Conservation (phyloP, 2,797 vertebrate genomes). For the Chlorospingus semifuscus region DNA sequence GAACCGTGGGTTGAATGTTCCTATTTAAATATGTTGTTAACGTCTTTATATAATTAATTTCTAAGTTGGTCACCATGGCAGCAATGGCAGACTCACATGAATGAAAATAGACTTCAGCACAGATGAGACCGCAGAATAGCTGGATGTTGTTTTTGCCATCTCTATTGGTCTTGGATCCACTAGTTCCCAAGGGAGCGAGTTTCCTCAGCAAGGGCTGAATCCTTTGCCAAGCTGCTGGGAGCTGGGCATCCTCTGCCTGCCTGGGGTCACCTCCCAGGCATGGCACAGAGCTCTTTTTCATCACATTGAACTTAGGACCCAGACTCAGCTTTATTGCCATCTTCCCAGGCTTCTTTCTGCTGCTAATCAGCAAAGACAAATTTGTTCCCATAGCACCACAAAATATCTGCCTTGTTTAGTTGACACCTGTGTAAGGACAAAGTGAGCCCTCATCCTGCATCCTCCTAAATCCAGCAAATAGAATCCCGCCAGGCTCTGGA, state of each 20-base stretch:
- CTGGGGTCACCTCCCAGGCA: neutral
- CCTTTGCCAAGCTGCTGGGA: neutral
- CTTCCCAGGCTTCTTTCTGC: neutral
- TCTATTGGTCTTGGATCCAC: neutral
- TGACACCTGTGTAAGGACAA: neutral
- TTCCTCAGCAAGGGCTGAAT: neutral
- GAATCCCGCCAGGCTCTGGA: neutral
- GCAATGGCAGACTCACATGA: constrained; percentile 29
- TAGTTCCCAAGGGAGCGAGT: neutral
- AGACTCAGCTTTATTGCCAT: neutral
- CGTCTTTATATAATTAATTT: constrained; percentile 7
- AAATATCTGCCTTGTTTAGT: neutral
- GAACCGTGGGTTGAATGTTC: neutral
- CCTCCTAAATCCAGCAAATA: neutral
- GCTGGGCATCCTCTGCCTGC: neutral
- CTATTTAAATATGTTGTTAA: constrained; percentile 3
- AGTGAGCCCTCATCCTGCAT: neutral
- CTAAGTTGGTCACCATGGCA: constrained; percentile 17
- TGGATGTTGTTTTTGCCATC: neutral
- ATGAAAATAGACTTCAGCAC: constrained; percentile 6
- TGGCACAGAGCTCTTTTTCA: neutral
- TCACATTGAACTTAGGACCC: neutral
- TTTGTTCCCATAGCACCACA: neutral
- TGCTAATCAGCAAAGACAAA: neutral
- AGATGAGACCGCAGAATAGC: neutral